Conservation (phyloP, 2,113 vertebrate genomes). For the Microtus ochrogaster region DNA sequence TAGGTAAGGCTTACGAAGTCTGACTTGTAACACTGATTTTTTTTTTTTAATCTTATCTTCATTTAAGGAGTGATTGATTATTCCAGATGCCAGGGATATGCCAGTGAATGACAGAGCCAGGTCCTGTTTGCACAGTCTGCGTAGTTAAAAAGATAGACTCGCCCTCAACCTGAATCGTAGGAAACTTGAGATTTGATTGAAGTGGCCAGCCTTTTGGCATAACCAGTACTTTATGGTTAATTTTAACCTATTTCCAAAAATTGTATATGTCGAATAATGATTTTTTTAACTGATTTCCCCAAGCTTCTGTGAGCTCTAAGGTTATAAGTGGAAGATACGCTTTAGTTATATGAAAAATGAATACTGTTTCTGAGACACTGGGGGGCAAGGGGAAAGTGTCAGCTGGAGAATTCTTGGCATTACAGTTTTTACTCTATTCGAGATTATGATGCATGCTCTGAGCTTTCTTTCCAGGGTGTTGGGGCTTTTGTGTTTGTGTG, state of each 20-base stretch:
- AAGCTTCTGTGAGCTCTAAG: background rate
- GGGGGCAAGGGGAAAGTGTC: background rate
- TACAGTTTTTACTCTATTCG: background rate
- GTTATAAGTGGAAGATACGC: background rate
- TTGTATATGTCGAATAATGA: background rate
- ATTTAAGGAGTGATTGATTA: background rate
- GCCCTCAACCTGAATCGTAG: background rate
- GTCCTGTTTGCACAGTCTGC: background rate
- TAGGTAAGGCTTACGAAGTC: slow-evolving; percentile 88
- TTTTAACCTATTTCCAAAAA: background rate
- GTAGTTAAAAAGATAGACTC: background rate
- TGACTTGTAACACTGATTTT: background rate
- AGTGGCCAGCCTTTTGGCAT: background rate
- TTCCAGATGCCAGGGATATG: background rate
- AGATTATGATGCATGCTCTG: background rate
- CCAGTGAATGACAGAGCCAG: background rate
- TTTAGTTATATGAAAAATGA: background rate
- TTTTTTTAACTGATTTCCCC: background rate
- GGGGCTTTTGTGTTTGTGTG: background rate
- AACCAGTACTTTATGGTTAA: background rate
- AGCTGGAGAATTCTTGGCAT: background rate
- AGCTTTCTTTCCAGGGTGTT: background rate
- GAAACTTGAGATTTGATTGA: slow-evolving; percentile 27
- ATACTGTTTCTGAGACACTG: background rate
- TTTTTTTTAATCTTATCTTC: background rate